A percentile compares a stretch with the other conserved stretches of the same genome.
Evolutionary conservation across 2,797 vertebrate genomes (phyloP).

Genomic region (Australoheros facetus): DNA sequence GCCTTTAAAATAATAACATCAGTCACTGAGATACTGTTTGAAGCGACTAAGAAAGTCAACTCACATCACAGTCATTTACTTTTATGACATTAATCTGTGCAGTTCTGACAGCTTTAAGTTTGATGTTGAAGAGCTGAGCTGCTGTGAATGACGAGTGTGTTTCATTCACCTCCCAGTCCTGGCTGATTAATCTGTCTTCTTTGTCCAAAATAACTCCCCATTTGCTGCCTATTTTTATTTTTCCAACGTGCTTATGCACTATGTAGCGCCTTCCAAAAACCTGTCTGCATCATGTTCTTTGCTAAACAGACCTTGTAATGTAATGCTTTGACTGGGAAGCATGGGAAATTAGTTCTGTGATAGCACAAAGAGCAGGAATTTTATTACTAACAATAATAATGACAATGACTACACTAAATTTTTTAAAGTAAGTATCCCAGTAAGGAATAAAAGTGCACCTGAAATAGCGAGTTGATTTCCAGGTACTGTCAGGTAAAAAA

Average conservation of each 20-base stretch:
- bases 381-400: not conserved
- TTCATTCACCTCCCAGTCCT: not conserved
- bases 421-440: fast-evolving
- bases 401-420: not conserved
- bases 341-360: not conserved
- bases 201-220: not conserved
- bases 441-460: not conserved
- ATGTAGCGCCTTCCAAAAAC: not conserved
- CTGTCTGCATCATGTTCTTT: not conserved
- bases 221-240: not conserved
- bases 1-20: not conserved
- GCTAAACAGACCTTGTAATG: not conserved
- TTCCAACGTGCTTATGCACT: not conserved
- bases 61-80: not conserved
- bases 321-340: not conserved
- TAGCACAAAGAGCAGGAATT: not conserved
- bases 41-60: not conserved
- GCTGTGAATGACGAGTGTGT: slow-evolving; percentile 8
- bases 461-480: not conserved
- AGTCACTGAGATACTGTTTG: not conserved
- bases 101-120: not conserved
- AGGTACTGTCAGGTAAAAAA: not conserved
- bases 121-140: not conserved
- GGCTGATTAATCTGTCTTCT: not conserved
- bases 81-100: not conserved